These are phyloP conservation scores for Narcine bancroftii DNA, from an alignment of 2,113 vertebrate species.

Conservation along the genomic window DNA sequence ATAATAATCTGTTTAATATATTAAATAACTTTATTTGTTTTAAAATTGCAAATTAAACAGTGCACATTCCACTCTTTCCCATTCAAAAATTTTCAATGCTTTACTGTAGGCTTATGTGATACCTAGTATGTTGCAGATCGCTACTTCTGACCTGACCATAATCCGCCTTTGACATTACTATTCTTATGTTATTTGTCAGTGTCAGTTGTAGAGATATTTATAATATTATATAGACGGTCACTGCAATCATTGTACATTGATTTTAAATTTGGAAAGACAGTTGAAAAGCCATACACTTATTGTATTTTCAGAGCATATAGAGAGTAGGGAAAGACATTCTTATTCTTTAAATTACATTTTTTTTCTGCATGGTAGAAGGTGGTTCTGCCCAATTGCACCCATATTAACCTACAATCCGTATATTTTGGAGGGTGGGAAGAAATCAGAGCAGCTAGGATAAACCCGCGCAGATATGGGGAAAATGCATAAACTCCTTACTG, in stretches of 20 bases:
- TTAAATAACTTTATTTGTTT: background rate
- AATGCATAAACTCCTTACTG: too few relatives aligned
- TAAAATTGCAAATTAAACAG: background rate
- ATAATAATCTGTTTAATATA: background rate
- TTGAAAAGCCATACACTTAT: too few relatives aligned
- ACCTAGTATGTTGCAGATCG: background rate
- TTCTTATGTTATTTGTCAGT: background rate
- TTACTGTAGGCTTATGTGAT: background rate
- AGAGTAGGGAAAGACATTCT: background rate
- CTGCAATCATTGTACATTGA: background rate
- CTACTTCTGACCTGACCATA: background rate
- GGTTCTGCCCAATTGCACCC: too few relatives aligned
- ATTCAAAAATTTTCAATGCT: background rate
- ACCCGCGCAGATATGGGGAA: too few relatives aligned
- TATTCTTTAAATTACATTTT: too few relatives aligned
- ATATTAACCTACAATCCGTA: too few relatives aligned
- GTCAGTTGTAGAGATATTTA: background rate
- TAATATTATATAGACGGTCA: background rate
- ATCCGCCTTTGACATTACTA: conserved; percentile 19
- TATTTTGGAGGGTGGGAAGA: too few relatives aligned
- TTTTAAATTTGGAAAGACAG: background rate
- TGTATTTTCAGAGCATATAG: background rate
- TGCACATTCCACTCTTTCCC: background rate
- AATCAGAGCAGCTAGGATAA: too few relatives aligned
- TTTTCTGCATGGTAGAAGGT: too few relatives aligned